Conservation (phyloP, 2,113 vertebrate genomes). For the Oryctolagus cuniculus region mOryCun1.1 NC_091440.1:134784501-134785000, state of each 20-base stretch:
- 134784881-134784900: constrained; percentile 36
- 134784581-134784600: neutral
- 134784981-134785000: constrained; percentile 6
- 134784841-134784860: constrained; percentile 71
- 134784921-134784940: constrained; percentile 9
- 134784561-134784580: neutral
- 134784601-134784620: neutral
- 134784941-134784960: constrained; percentile 5
- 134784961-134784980: constrained; percentile 5
- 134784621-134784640: neutral
- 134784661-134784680: constrained; percentile 38
- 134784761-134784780: constrained; percentile 78
- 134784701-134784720: constrained; percentile 70
- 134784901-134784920: neutral
- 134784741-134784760: constrained; percentile 73
- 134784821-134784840: constrained; percentile 71
- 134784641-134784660: constrained; percentile 42
- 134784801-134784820: constrained; percentile 67
- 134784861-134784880: neutral
- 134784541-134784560: neutral
- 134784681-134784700: constrained; percentile 59
- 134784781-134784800: constrained; percentile 77
- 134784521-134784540: neutral
- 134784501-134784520: neutral
- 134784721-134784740: constrained; percentile 74